Base-by-base conservation (phyloP, 1,140 invertebrate genomes). In the Acromyrmex echinatior region DNA sequence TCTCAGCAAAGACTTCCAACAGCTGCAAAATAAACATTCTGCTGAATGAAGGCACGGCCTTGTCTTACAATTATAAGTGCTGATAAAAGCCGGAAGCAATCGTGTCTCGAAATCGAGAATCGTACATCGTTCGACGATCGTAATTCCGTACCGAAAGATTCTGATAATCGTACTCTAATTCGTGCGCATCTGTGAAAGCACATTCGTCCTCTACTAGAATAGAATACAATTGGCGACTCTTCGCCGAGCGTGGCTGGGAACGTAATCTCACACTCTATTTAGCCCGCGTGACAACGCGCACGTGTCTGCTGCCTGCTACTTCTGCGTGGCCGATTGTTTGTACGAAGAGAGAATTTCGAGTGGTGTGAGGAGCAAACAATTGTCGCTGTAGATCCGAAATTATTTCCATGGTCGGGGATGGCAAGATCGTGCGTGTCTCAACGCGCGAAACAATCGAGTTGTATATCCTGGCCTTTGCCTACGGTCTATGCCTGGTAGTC, bases 401-500 rank as follows among this genome's bases (percentile, higher is more conserved):
- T n/a, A 68, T 2, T n/a, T 12, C 9, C 2, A 35, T 58, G 58
- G 56, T 51, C 45, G 82, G 81, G 80, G 76, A 91, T 35, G 87
- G 88, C 10, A 94, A 92, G 86, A 96, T 96, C 56, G 96, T 96
- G 58, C 92, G 92, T 25, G 93, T 96, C 51, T 95, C 96, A 3
- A 85, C 93, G 16, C 94, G 92, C 88, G 96, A 96, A 76, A 92
- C 93, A 28, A 81, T 96, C 6, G 95, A 95, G 87, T 94, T 97
- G 66, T 95, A 96, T 70, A 91, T 96, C 62, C 91, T 96, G 0
- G 95, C 96, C 0, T 94, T 96, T 70, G 45, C 96, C 14, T 96
- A 95, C 80, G 96, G 96, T 18, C 85, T 96, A 0, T 96, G 96
- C 94, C 92, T 96, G 66, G 93, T 96, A 63, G 84, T 93, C 0